Evolutionary conservation across 2,113 vertebrate species (phyloP).

Genomic region (Mormyrus lacerda): DNA sequence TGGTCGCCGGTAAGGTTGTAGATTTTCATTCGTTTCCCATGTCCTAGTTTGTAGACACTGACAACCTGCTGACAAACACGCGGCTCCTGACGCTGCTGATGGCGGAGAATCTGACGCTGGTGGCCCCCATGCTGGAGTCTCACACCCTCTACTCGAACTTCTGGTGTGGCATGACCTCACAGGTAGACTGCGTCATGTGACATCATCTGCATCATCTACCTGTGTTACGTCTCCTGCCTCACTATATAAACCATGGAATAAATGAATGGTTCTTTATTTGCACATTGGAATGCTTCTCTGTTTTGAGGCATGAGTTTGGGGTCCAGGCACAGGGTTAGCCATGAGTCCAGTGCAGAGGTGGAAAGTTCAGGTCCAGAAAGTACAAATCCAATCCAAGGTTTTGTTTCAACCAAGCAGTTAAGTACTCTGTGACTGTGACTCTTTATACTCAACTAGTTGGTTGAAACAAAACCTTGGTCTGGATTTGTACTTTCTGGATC

Average conservation of each 20-base stretch:
- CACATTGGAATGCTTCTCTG: not conserved
- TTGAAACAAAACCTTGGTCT: no score
- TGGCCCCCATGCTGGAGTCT: slow-evolving; percentile 82
- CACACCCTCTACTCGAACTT: slow-evolving; percentile 83
- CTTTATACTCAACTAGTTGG: no score
- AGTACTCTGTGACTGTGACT: no score
- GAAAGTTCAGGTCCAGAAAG: no score
- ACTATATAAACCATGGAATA: not conserved
- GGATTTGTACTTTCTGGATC: not conserved
- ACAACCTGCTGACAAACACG: slow-evolving; percentile 78
- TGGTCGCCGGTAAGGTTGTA: not conserved
- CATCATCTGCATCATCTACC: not conserved
- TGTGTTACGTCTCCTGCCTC: not conserved
- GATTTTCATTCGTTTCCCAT: not conserved
- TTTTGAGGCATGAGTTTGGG: not conserved
- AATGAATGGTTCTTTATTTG: not conserved
- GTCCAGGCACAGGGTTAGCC: not conserved
- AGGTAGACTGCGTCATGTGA: slow-evolving; percentile 50
- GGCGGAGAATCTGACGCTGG: slow-evolving; percentile 73
- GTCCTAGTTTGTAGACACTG: slow-evolving; percentile 74
- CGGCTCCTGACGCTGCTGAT: slow-evolving; percentile 70
- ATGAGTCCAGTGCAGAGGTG: not conserved
- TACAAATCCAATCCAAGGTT: no score
- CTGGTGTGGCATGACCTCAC: slow-evolving; percentile 82
- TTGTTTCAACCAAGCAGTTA: no score